Base-by-base conservation (phyloP, 2,888 invertebrate genomes). In the Cyrtodaria siliqua region DNA sequence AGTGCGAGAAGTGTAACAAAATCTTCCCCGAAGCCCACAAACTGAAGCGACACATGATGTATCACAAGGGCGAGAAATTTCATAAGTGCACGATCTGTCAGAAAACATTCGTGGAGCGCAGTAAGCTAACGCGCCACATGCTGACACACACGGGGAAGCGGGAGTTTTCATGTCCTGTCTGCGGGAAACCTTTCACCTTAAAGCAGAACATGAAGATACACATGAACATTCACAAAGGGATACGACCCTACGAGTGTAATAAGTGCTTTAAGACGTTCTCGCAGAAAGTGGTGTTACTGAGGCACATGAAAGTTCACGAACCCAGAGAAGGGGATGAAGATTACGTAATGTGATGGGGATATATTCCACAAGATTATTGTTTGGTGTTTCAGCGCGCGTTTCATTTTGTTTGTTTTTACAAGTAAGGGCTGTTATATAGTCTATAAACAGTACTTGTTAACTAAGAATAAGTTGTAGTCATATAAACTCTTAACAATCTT, bases 1-100 rank as follows among this genome's bases (percentile, higher is more conserved):
- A 68, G 4, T 81, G 81, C 49, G 56, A 63, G 9, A 42, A 77
- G 14, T 81, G 81, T 47, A 56, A 77, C 44, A 81, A 81, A 42
- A 62, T 60, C 2, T 81, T 81, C 49, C 68, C 71, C 14, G 73
- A 73, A 1, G 56, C 57, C n/a, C 63, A 59, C 33, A 71, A 77
- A 40, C 69, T 81, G 40, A 74, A 74, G 27, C 70, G 74, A 16
- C 81, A 81, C 33, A 56, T 70, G 61, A 47, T 63, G 40, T 66
- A 64, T 29, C 77, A 81, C 53, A 66, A 67, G 14, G 42, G 50
- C 1, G 56, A 61, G 2, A 71, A 74, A 38, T 26, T 50, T 2
- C 55, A 61, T 27, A 60, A 57, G n/a, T 81, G 81, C 47, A 49
- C 67, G 6, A 42, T 81, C 2, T 81, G 81, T 50, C 56, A 52